Conservation (phyloP, 2,797 vertebrate genomes). For the Muscicapa striata region DNA sequence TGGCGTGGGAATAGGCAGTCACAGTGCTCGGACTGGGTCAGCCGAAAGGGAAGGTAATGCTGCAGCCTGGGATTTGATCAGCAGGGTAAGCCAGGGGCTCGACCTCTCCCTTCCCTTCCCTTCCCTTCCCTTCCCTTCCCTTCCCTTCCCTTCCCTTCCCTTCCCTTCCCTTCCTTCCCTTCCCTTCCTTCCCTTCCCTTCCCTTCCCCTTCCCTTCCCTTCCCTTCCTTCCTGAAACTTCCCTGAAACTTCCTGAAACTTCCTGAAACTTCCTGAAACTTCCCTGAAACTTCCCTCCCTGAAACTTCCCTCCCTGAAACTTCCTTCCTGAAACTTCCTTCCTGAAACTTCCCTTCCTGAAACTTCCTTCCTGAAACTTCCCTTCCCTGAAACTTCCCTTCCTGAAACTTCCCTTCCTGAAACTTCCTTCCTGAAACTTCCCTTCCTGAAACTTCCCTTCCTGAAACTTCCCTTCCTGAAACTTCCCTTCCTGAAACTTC, state of each 20-base stretch:
- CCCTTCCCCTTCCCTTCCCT: not conserved
- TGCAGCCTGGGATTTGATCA: not conserved
- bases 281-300: no score
- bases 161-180: not conserved
- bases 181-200: not conserved
- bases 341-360: not conserved
- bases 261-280: no score
- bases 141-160: not conserved
- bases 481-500: no score
- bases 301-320: no score
- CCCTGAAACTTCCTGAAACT: no score
- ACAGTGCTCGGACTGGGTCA: not conserved
- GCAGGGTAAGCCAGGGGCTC: not conserved
- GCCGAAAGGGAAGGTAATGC: constrained; percentile 40
- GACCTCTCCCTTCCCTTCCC: constrained; percentile 27
- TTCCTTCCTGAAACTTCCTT: no score
- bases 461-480: not conserved
- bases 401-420: not conserved
- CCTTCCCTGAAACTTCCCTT: not conserved
- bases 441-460: not conserved
- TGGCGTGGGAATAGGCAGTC: constrained; percentile 67
- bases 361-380: no score
- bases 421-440: not conserved
- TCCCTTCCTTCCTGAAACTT: no score
- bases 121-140: not conserved